Base-by-base conservation (phyloP, 2,113 vertebrate species). In the Mesembrinibis cayennensis region DNA sequence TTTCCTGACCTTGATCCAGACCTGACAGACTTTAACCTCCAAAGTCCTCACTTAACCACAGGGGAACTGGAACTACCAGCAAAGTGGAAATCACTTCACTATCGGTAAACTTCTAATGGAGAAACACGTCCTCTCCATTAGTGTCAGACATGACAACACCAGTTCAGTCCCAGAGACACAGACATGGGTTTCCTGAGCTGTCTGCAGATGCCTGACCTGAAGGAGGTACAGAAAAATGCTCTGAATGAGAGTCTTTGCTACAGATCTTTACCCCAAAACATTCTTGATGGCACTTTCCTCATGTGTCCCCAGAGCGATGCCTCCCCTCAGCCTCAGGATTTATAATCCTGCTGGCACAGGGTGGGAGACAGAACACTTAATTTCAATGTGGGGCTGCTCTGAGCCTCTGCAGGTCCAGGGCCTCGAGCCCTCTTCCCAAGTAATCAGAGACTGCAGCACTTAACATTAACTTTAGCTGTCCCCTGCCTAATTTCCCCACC, bases 1-100 rank as follows among this genome's bases (percentile, higher is more conserved):
- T 95, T 76, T 84, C 67, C 81, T 94, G 98, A 97, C 96, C 97
- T 93, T 88, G 55, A 32, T 50, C 69, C 74, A 65, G 94, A 74
- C 63, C 91, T 80, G 73, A 59, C 81, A 91, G 93, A 40, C 56
- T 87, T 93, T 80, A 91, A 93, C 96, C 96, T 96, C 96, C 53
- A 11, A 66, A 80, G 74, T 72, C 91, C 47, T 96, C 84, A 13
- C 40, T 81, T 26, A 52, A 30, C 40, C 89, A 55, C 56, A 13
- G 79, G 89, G 71, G 86, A 82, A 26, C 53, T 53, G 81, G 83
- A 87, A 10, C 19, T 21, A 18, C 21, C 77, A 59, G 87, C 49
- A 74, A 36, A 70, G 85, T 3, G 5, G 88, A 80, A 90, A 88
- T 47, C 72, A 9, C 63, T 87, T 87, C 11, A 8, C 32, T 59